Percentiles rank a stretch among this genome's conserved stretches.
Evolutionary conservation across 2,888 invertebrate species (phyloP).

Genomic region (Nomada ferruginata): DNA sequence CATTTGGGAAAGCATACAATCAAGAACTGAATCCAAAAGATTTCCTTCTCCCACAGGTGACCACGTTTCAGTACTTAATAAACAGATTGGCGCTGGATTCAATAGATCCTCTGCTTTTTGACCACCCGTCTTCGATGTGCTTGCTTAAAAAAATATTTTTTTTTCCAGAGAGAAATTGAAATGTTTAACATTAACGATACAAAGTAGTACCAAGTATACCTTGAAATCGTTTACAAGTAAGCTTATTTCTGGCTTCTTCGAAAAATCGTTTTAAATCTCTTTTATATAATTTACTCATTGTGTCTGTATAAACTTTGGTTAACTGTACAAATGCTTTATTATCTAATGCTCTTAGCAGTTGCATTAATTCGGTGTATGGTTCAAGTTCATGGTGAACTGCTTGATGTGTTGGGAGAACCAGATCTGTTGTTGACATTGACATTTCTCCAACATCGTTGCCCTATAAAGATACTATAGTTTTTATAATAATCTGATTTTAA

Average conservation of each 20-base stretch:
- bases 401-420: conserved; percentile 91
- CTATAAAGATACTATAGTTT: conserved; percentile 75
- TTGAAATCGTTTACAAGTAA: conserved; percentile 78
- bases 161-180: conserved; percentile 2
- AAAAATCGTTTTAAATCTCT: conserved; percentile 92
- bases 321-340: conserved; percentile 92
- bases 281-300: conserved; percentile 95
- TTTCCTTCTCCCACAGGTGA: conserved; percentile 81
- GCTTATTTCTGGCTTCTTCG: conserved; percentile 87
- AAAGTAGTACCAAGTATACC: conserved; percentile 53
- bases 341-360: conserved; percentile 95
- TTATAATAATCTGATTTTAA: not conserved
- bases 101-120: conserved; percentile 80
- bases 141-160: conserved; percentile 66
- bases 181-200: conserved; percentile 19
- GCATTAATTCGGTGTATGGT: conserved; percentile 95
- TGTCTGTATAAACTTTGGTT: conserved; percentile 92
- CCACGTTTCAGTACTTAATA: conserved; percentile 80
- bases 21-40: conserved; percentile 88
- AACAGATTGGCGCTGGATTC: conserved; percentile 80
- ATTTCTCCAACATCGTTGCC: conserved; percentile 90
- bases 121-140: conserved; percentile 77
- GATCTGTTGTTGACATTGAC: conserved; percentile 83
- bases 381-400: conserved; percentile 94
- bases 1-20: conserved; percentile 94